Evolutionary conservation across 2,797 vertebrate genomes (phyloP), one percentile per base, ranked within the genome.

Genomic region (Coccyzus lansbergi): DNA sequence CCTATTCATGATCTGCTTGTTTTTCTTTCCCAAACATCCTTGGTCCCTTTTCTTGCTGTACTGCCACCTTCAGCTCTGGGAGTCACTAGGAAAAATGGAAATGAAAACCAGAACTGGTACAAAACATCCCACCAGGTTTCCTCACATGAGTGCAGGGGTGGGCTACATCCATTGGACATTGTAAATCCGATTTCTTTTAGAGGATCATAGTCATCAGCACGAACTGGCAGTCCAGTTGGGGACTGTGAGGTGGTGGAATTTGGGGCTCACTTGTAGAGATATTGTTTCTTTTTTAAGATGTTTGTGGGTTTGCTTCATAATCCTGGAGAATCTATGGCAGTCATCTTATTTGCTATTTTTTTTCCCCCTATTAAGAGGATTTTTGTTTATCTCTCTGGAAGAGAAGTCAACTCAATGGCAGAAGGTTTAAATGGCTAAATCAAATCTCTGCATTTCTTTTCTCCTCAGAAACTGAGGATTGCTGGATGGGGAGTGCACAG

Each of bases 141-240:
- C 42, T 64, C 25, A 4, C 2, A 10, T 44, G 64, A 10, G 51
- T 4, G 22, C 36, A 38, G 38, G 10, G 16, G 15, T 12, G 15
- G 49, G 25, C 42, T 33, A 9, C 5, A 19, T n/a, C 77, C 7
- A 0, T 4, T 2, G 8, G 34, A 28, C 38, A 40, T 28, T 15
- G 14, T 49, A 12, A 46, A 34, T 49, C n/a, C 3, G 12, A 6
- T 29, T 38, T 67, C 19, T 62, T 76, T 29, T 22, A 10, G 42
- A 42, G 36, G 15, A 15, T 15, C 21, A 2, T 2, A 34, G 15
- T 31, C 46, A 26, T 13, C 2, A 4, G 9, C 33, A 42, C 21
- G 2, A 1, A 4, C 17, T 1, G 1, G 33, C 28, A 20, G 40
- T 36, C 42, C 6, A 24, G 34, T 34, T 59, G n/a, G 28, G 13